Percentiles rank a stretch among this genome's conserved stretches.
Conservation (phyloP, 2,113 vertebrate genomes). For the Bettongia penicillata region DNA sequence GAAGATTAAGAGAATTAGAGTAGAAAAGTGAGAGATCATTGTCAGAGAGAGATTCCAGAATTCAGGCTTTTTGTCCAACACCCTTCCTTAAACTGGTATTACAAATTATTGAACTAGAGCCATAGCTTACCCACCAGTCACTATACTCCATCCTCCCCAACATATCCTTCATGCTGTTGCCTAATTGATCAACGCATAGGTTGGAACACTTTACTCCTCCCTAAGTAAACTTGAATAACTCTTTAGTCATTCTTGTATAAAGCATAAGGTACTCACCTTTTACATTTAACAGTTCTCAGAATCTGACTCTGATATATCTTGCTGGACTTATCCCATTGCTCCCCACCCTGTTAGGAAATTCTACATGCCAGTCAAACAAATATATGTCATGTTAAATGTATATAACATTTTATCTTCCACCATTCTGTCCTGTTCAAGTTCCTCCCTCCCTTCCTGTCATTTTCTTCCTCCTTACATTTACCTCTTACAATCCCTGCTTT, state of each 20-base stretch:
- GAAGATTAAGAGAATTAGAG: not conserved
- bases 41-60: not conserved
- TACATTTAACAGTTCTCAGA: not conserved
- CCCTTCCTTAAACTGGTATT: not conserved
- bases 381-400: not conserved
- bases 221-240: not conserved
- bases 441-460: not conserved
- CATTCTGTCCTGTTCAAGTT: not conserved
- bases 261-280: not conserved
- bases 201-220: not conserved
- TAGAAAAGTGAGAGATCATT: not conserved
- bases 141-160: not conserved
- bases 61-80: not conserved
- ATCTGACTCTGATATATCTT: not conserved
- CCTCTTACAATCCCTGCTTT: not conserved
- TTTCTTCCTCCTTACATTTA: not conserved
- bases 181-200: not conserved
- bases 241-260: not conserved
- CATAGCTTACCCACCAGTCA: not conserved
- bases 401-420: not conserved
- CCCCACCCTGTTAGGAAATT: not conserved
- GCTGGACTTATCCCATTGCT: not conserved
- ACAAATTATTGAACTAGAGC: not conserved
- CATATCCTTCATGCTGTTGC: not conserved
- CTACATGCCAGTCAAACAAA: not conserved